Base-by-base conservation (phyloP, 2,888 invertebrate species). In the Andrena hattorfiana region DNA sequence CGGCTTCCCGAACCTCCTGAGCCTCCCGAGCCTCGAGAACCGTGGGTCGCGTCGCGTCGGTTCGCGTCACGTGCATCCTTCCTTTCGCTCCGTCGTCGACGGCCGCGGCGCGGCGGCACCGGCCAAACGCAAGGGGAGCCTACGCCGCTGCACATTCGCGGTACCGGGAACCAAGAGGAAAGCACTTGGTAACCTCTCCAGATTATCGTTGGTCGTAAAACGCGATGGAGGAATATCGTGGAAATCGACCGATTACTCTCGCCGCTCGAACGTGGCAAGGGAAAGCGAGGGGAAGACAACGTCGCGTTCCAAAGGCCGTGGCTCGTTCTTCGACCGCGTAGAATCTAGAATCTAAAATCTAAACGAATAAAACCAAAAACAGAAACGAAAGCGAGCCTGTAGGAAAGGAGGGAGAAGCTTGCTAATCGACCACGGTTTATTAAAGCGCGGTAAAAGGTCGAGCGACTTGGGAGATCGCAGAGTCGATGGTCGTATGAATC, bases 1-100 rank as follows among this genome's bases (percentile, higher is more conserved):
- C 80, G 80, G 49, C 62, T 59, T 63, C 35, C 28, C 84, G 68
- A 83, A 70, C 67, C 30, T 23, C 59, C n/a, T 13, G 42, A 42
- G 10, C 20, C 48, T 49, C 49, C 16, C 73, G 20, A 28, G 28
- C 13, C 59, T 13, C n/a, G 32, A n/a, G 28, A 30, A 5, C 66
- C 20, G 28, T 56, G 13, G 13, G 3, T 23, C 56, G 42, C 54
- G 20, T 20, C 54, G 56, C 23, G 23, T 1, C 56, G 23, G 13
- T 23, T 26, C 1, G 3, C 51, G 51, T 51, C 51, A 51, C 51
- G n/a, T 20, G 51, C 51, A 42, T 42, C 49, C 51, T 28, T 48
- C 48, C 62, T 35, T 56, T 16, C 23, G 20, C 26, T 42, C 26
- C 20, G n/a, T 51, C 51, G n/a, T 20, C 2, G 51, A 20, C 51